Conservation (phyloP, 2,113 vertebrate species). For the Perca flavescens region DNA sequence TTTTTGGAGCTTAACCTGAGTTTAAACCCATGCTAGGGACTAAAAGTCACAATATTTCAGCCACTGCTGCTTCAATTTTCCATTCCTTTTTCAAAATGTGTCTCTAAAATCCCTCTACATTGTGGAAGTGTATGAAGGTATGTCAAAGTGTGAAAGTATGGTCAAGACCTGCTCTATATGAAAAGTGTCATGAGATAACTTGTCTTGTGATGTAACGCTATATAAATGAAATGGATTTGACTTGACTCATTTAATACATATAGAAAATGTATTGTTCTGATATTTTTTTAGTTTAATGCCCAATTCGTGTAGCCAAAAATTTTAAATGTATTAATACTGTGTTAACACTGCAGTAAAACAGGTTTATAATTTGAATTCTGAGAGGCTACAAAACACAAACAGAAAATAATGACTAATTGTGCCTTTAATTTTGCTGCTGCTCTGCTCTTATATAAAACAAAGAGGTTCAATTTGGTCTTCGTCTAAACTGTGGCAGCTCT, state of each 20-base stretch:
- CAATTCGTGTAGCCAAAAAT: background rate
- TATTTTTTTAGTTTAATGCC: background rate
- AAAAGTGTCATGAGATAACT: too few relatives aligned
- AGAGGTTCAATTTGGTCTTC: background rate
- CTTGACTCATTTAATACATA: background rate
- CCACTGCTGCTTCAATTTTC: background rate
- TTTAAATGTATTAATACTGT: background rate
- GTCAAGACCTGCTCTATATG: too few relatives aligned
- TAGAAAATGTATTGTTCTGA: background rate
- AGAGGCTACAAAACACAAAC: background rate
- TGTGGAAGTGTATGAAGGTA: background rate
- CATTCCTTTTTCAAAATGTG: background rate
- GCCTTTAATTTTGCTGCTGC: background rate
- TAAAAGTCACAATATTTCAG: background rate
- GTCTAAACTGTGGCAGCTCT: background rate
- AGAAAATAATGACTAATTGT: background rate
- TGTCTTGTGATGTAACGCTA: too few relatives aligned
- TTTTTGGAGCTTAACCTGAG: too few relatives aligned
- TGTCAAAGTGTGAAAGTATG: too few relatives aligned
- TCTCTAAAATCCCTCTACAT: background rate
- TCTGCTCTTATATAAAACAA: background rate
- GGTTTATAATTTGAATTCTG: background rate
- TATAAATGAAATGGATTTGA: too few relatives aligned
- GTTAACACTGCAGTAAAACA: background rate
- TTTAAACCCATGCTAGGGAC: background rate